These are phyloP conservation scores for Acanthurus lineatus DNA, from an alignment of 2,797 vertebrate species.

Conservation along the genomic window DNA sequence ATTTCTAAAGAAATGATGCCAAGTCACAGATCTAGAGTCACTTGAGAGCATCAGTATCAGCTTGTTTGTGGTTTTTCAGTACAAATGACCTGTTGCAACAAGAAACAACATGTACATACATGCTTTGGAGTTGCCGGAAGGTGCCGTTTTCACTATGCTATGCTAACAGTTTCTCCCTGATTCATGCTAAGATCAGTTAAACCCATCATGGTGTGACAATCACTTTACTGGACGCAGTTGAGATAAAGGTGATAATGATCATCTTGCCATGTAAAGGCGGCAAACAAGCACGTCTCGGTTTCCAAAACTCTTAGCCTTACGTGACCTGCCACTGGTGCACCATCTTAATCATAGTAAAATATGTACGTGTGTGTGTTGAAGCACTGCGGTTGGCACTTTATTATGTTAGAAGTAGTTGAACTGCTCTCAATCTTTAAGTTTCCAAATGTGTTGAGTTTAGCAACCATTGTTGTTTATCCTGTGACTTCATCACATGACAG, in stretches of 20 bases:
- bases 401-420: background rate
- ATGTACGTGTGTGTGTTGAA: too few species aligned
- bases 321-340: too few species aligned
- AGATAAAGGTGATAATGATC: conserved; percentile 27
- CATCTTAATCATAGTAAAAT: too few species aligned
- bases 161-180: background rate
- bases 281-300: background rate
- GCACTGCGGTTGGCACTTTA: background rate
- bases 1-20: too few species aligned
- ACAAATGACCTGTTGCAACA: background rate
- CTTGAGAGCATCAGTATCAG: background rate
- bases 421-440: background rate
- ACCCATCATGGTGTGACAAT: background rate
- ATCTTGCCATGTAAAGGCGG: conserved; percentile 3
- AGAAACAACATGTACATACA: background rate
- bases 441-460: conserved; percentile 34
- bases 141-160: background rate
- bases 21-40: too few species aligned
- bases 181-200: background rate
- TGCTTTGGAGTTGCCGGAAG: too few species aligned
- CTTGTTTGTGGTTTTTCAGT: background rate
- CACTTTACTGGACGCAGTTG: background rate
- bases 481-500: conserved; percentile 25
- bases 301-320: too few species aligned
- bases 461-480: conserved; percentile 17